These are phyloP conservation scores for Anniella stebbinsi DNA, from an alignment of 2,797 vertebrate species.

Conservation along the genomic window DNA sequence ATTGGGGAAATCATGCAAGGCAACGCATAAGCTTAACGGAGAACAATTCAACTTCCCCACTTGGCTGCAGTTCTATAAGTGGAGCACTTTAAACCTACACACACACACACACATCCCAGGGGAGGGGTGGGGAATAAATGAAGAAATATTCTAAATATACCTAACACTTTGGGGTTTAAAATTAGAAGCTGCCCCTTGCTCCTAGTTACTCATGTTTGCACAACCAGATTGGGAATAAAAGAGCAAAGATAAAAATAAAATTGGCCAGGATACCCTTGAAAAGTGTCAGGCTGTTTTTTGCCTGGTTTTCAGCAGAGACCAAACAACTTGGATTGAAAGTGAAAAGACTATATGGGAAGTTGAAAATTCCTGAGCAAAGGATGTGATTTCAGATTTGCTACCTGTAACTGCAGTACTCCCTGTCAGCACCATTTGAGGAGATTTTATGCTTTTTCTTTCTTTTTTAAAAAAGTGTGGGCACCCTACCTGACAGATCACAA, in stretches of 20 bases:
- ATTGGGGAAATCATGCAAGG: constrained; percentile 53
- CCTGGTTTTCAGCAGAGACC: constrained; percentile 73
- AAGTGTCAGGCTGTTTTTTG: constrained; percentile 73
- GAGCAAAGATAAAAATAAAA: constrained; percentile 72
- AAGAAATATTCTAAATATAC: constrained; percentile 57
- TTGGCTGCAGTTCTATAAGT: constrained; percentile 66
- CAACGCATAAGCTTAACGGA: constrained; percentile 63
- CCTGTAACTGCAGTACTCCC: constrained; percentile 74
- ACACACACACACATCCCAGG: constrained; percentile 50
- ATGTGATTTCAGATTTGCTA: constrained; percentile 74
- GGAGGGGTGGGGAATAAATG: constrained; percentile 45
- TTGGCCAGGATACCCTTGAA: constrained; percentile 53
- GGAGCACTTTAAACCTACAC: constrained; percentile 60
- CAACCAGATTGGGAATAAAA: constrained; percentile 64
- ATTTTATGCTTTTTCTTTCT: neutral
- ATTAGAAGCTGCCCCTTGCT: constrained; percentile 72
- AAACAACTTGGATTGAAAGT: constrained; percentile 72
- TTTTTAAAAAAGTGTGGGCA: constrained; percentile 40
- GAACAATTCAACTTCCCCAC: constrained; percentile 71
- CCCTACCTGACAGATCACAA: constrained; percentile 81
- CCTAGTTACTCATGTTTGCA: constrained; percentile 69
- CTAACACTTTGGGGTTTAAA: constrained; percentile 73
- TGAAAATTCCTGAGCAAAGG: constrained; percentile 76
- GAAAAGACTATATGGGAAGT: constrained; percentile 64
- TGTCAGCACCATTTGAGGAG: constrained; percentile 71